Conservation (phyloP, 2,888 invertebrate species). For the Venusia cambrica region DNA sequence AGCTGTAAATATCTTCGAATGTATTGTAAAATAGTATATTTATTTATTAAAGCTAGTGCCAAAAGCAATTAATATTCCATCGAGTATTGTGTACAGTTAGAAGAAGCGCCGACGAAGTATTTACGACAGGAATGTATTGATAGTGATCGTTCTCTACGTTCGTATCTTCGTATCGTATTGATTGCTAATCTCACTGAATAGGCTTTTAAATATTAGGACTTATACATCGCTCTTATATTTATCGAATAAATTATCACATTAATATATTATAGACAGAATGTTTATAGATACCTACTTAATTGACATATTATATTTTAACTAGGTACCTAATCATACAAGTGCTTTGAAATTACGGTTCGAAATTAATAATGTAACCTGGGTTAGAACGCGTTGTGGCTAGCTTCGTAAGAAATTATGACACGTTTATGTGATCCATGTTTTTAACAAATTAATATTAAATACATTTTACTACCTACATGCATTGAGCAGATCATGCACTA, state of each 20-base stretch:
- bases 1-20: slow-evolving; percentile 73
- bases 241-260: slow-evolving; percentile 25
- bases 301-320: slow-evolving; percentile 36
- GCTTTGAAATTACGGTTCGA: slow-evolving; percentile 22
- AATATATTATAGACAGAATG: slow-evolving; percentile 27
- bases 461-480: slow-evolving; percentile 26
- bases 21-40: slow-evolving; percentile 66
- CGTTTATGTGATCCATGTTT: slow-evolving; percentile 37
- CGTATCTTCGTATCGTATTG: no score
- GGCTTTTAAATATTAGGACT: slow-evolving; percentile 61
- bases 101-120: slow-evolving; percentile 35
- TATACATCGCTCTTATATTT: slow-evolving; percentile 36
- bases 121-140: slow-evolving; percentile 30
- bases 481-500: slow-evolving; percentile 51
- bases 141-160: slow-evolving; percentile 29
- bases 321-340: slow-evolving; percentile 23
- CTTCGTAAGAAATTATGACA: slow-evolving; percentile 31
- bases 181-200: slow-evolving; percentile 52
- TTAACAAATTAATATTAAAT: slow-evolving; percentile 32
- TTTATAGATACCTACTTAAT: no score
- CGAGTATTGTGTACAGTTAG: slow-evolving; percentile 52
- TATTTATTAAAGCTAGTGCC: slow-evolving; percentile 77
- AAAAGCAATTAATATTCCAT: slow-evolving; percentile 69
- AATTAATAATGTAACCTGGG: slow-evolving; percentile 16
- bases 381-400: slow-evolving; percentile 31